Conservation (phyloP, 1,140 invertebrate genomes). For the Belonocnema kinseyi region DNA sequence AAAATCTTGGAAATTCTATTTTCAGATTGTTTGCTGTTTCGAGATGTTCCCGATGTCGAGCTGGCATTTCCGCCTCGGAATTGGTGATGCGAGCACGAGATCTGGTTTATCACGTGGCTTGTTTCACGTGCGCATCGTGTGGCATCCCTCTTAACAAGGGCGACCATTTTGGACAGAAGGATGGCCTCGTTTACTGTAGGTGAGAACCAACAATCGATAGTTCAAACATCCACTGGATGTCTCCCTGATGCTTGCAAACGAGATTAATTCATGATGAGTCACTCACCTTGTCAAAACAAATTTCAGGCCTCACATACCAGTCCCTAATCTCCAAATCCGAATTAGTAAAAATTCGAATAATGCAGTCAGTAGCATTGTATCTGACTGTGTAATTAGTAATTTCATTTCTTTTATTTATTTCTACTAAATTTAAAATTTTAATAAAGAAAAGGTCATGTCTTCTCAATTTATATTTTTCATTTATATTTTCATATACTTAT, state of each 20-base stretch:
- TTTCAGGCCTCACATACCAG: not conserved
- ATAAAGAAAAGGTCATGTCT: too few species aligned
- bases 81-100: slow-evolving; percentile 93
- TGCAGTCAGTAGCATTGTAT: too few species aligned
- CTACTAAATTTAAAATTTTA: too few species aligned
- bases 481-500: too few species aligned
- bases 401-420: too few species aligned
- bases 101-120: slow-evolving; percentile 92
- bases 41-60: slow-evolving; percentile 88
- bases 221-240: slow-evolving; percentile 6
- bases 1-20: slow-evolving; percentile 44
- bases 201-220: slow-evolving; percentile 62
- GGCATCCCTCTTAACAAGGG: slow-evolving; percentile 86
- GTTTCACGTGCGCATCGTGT: slow-evolving; percentile 93
- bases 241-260: not conserved
- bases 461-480: too few species aligned
- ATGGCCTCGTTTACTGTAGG: slow-evolving; percentile 86
- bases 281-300: not conserved
- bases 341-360: too few species aligned
- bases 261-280: not conserved
- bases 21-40: slow-evolving; percentile 86
- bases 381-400: too few species aligned
- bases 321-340: too few species aligned
- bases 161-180: slow-evolving; percentile 92
- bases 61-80: slow-evolving; percentile 91